Evolutionary conservation across 2,888 invertebrate species (phyloP).

Genomic region (Hipparchia sbordonii): DNA sequence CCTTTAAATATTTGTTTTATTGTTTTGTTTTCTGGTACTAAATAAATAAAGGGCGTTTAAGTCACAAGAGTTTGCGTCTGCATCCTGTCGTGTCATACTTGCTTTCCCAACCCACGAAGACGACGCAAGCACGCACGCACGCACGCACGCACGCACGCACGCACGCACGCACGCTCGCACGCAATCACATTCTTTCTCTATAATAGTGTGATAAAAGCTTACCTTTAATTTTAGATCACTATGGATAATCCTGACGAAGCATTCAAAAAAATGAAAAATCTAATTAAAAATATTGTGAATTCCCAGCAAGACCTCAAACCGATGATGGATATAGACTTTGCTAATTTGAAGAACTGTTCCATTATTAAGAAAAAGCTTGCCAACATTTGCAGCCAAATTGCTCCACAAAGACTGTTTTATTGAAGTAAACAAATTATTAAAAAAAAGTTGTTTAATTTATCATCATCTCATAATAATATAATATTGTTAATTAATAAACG

Average conservation of each 20-base stretch:
- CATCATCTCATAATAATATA: constrained; percentile 45
- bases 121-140: too few species aligned
- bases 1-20: too few species aligned
- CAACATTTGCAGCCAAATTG: constrained; percentile 62
- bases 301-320: constrained; percentile 59
- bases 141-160: too few species aligned
- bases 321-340: constrained; percentile 71
- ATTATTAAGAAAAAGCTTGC: constrained; percentile 54
- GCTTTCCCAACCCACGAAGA: too few species aligned
- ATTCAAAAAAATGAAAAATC: constrained; percentile 59
- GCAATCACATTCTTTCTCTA: too few species aligned
- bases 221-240: constrained; percentile 52
- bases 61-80: too few species aligned
- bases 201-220: too few species aligned
- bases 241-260: constrained; percentile 67
- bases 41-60: too few species aligned
- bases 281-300: constrained; percentile 61
- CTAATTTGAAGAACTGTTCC: constrained; percentile 53
- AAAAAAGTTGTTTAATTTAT: constrained; percentile 37
- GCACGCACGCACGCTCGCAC: too few species aligned
- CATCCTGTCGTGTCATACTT: too few species aligned
- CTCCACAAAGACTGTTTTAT: constrained; percentile 62
- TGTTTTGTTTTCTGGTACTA: too few species aligned
- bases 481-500: constrained; percentile 56
- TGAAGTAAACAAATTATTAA: constrained; percentile 46